A percentile compares a stretch with the other conserved stretches of the same genome.
Evolutionary conservation across 2,888 invertebrate genomes (phyloP).

Genomic region (Beris chalybata): DNA sequence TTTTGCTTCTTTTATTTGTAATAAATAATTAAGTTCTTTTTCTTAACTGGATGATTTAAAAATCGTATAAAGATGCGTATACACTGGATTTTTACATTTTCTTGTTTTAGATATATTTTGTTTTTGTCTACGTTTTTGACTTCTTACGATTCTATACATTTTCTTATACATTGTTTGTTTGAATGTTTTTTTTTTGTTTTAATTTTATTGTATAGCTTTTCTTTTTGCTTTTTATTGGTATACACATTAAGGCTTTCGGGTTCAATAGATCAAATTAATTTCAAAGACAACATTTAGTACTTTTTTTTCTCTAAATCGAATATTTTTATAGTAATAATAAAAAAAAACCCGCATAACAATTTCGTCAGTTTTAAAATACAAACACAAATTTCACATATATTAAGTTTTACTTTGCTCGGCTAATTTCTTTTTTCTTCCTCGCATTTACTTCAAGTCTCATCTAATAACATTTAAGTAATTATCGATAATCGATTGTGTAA

Average conservation of each 20-base stretch:
- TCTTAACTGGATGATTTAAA: constrained; percentile 40
- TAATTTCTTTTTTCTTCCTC: constrained; percentile 5
- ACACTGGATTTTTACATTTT: constrained; percentile 37
- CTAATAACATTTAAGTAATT: constrained; percentile 31
- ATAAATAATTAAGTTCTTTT: constrained; percentile 21
- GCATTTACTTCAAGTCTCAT: constrained; percentile 19
- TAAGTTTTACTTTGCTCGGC: constrained; percentile 10
- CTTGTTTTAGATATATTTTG: constrained; percentile 41
- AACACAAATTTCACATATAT: constrained; percentile 11
- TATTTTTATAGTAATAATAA: background rate
- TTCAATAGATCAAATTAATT: constrained; percentile 41
- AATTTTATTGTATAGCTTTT: constrained; percentile 41
- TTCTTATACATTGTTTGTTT: constrained; percentile 41
- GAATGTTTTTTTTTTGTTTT: constrained; percentile 34
- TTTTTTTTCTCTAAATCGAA: constrained; percentile 1
- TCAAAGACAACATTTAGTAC: constrained; percentile 29
- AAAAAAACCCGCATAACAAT: background rate
- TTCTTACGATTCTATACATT: constrained; percentile 18
- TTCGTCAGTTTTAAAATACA: background rate
- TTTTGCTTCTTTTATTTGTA: constrained; percentile 13
- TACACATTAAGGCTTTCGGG: constrained; percentile 57
- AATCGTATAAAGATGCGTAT: constrained; percentile 47
- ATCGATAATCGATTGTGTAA: constrained; percentile 29
- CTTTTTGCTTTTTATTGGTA: constrained; percentile 47
- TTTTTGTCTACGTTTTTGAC: constrained; percentile 18